Evolutionary conservation across 1,140 invertebrate species (phyloP), one percentile per base, ranked within the genome.

Genomic region (Coboldia fuscipes): DNA sequence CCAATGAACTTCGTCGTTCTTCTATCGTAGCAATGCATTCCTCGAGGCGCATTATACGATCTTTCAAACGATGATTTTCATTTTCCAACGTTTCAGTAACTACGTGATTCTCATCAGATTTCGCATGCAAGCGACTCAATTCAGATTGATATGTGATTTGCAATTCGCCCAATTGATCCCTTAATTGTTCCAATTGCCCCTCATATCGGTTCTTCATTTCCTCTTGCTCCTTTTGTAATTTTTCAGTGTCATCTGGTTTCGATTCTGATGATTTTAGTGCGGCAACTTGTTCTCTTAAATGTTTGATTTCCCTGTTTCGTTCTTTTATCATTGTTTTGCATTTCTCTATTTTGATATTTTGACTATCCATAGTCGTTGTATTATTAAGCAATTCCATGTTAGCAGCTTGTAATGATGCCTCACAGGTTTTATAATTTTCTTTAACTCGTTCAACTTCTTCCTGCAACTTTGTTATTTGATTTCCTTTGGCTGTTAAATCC

Each of bases 21-120:
- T 69, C 64, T 46, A 71, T 58, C 3, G 46, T 45, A 14, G 60
- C 60, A 12, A 67, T 46, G 35, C 57, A 60, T 47, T 73, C 65
- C 49, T 75, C 66, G 3, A 75, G 54, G 6, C 58, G 57, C n/a
- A 49, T 51, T 32, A 66, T 61, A 41, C 61, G 61, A 4, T 61
- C 61, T 39, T 69, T 71, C 20, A 68, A 68, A 36, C 69, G 69
- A 0, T 48, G 50, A n/a, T 74, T 54, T 41, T 80, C 73, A 13
- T 60, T 54, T 42, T 80, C 70, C 28, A 79, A 55, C 33, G 63
- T 70, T 48, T 80, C 75, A 28, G 78, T 70, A 40, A 73, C 72
- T 8, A 72, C 60, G 42, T 78, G 71, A 32, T 71, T 52, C 50
- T 80, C 72, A 46, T 76, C 69, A 15, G 80, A 46, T 51, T 77